Base-by-base conservation (phyloP, 2,888 invertebrate genomes). In the Ptychoptera contaminata region DNA sequence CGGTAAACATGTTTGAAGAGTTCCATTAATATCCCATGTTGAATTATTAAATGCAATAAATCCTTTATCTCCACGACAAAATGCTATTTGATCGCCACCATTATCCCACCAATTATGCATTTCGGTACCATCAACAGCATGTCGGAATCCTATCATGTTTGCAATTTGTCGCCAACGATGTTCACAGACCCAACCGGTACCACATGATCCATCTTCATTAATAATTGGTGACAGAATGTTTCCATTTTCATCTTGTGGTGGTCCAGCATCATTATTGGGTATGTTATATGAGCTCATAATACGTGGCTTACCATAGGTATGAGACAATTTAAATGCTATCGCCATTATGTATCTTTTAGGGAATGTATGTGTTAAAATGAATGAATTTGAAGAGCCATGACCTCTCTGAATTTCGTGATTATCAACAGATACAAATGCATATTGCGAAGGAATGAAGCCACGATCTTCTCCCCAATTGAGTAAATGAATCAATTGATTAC, bases 321-420 rank as follows among this genome's bases (percentile, higher is more conserved):
- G 80, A 0, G 86, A 84, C 59, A 45, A 36, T 16, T 83, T 85
- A 60, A 86, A 88, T 0, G 82, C 82, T 8, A 76, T 76, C 0
- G 86, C 88, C 65, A 67, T 76, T 61, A 75, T 82, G 62, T 82
- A 82, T 14, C 65, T 62, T 53, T 68, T 76, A 0, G 78, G 16
- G 2, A 62, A 56, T 53, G 79, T 79, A 61, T 80, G 73, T 1
- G 76, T 81, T 4, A 82, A 8, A 16, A 40, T 40, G 6, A 79
- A 55, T 9, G 65, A 68, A 40, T 71, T 71, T 6, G 60, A 63
- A 38, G 72, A 75, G 37, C 75, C 74, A 48, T 76, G 74, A 6
- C 77, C 78, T 56, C 90, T 70, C 59, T 87, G 86, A 56, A 80
- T 84, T 61, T 90, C 90, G 57, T 90, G 90, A 63, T 90, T 90